Base-by-base conservation (phyloP, 2,888 invertebrate genomes). In the Sminthurinus aureus region DNA sequence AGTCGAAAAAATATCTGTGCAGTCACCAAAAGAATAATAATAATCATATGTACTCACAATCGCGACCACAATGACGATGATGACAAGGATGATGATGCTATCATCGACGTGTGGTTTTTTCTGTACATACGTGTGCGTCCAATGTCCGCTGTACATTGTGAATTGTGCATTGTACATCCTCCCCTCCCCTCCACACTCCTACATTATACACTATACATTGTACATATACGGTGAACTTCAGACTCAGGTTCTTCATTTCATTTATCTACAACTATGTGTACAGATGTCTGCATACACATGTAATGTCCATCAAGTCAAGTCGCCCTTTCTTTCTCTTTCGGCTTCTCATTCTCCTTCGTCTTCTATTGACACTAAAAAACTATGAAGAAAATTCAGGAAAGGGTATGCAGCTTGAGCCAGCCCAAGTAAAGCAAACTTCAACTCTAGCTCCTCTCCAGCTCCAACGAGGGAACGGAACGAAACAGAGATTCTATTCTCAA, bases 71-170 rank as follows among this genome's bases (percentile, higher is more conserved):
- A 73, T 24, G 38, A 26, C 15, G 26, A 73, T 50, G 51, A 52
- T 58, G 20, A 38, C 20, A 38, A 38, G 3, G 38, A 58, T 76
- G n/a, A 58, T 52, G 76, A 76, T 76, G 18, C 58, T 76, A 76
- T 76, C 52, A 76, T 18, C 15, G 73, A 73, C 73, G 73, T 73
- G 38, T 24, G 73, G 73, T 73, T 73, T 24, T 38, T 38, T 38
- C 38, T 38, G 3, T 1, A 4, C 38, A 38, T 6, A 4, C 38
- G 38, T 38, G 3, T 38, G 3, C 38, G 38, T 38, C 38, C 1
- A 4, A 38, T 6, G 6, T 38, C 1, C 38, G 6, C n/a, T 38
- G 38, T 38, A 38, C 38, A 38, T 4, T 38, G 38, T 38, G 6
- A 1, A 38, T 4, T 38, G 38, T 6, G 38, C 38, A 38, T 6